phyloP scores from a whole-genome alignment of 2,888 invertebrate genomes.

The Sesia bembeciformis region DNA sequence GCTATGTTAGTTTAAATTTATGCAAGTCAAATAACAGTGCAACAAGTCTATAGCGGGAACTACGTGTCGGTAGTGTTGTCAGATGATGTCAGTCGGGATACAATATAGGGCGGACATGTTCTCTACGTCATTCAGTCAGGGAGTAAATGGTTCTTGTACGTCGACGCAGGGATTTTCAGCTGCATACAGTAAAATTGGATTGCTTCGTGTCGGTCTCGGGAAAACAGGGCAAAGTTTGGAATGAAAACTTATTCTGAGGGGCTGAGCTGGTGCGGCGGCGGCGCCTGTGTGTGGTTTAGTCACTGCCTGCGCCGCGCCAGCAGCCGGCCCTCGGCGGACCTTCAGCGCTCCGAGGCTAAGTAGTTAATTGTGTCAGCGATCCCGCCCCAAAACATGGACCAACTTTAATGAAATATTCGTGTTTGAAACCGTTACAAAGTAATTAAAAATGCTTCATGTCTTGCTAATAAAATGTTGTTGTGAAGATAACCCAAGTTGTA shows the following conservation, averaged over 20 bases:
- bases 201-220: slow-evolving; percentile 35
- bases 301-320: slow-evolving; percentile 2
- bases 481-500: too few relatives aligned
- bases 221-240: slow-evolving; percentile 32
- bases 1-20: not conserved
- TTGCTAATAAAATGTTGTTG: too few relatives aligned
- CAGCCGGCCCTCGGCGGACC: slow-evolving; percentile 15
- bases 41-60: slow-evolving; percentile 29
- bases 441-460: not conserved
- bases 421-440: slow-evolving; percentile 7
- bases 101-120: slow-evolving; percentile 36
- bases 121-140: slow-evolving; percentile 26
- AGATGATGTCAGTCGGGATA: slow-evolving; percentile 32
- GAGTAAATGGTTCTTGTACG: slow-evolving; percentile 33
- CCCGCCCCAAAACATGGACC: slow-evolving; percentile 12
- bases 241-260: slow-evolving; percentile 33
- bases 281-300: slow-evolving; percentile 13
- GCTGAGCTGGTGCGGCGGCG: slow-evolving; percentile 2
- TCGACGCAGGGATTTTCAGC: slow-evolving; percentile 35
- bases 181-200: slow-evolving; percentile 49
- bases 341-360: slow-evolving; percentile 22
- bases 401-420: slow-evolving; percentile 35
- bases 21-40: slow-evolving; percentile 20
- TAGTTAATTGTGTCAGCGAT: slow-evolving; percentile 37
- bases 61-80: slow-evolving; percentile 22